Percentiles rank a stretch among this genome's conserved stretches.
These are phyloP conservation scores for Helicolenus hilgendorfi DNA, from an alignment of 2,797 vertebrate genomes.

Conservation along the genomic window DNA sequence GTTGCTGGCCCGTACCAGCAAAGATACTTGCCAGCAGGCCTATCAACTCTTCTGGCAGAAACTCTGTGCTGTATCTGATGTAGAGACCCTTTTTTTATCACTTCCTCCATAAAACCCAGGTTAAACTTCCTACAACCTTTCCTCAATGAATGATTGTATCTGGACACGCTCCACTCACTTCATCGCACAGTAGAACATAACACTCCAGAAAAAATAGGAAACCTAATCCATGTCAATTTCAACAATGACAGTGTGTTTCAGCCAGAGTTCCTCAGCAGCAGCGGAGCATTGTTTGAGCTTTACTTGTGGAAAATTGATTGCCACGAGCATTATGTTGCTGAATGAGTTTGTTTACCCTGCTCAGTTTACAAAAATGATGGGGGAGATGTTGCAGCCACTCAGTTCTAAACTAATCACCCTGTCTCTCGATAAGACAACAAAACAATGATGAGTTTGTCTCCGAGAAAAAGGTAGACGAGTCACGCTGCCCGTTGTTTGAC, in stretches of 20 bases:
- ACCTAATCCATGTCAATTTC: slow-evolving; percentile 69
- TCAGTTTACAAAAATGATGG: slow-evolving; percentile 83
- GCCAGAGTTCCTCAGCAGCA: slow-evolving; percentile 34
- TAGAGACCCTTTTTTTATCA: not conserved
- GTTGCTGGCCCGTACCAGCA: not conserved
- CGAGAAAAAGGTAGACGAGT: slow-evolving; percentile 58
- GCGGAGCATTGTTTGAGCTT: slow-evolving; percentile 78
- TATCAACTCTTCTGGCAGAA: not conserved
- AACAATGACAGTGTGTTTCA: slow-evolving; percentile 68
- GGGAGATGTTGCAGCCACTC: slow-evolving; percentile 74
- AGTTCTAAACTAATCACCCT: slow-evolving; percentile 76
- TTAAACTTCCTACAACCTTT: slow-evolving; percentile 15
- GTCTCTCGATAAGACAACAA: slow-evolving; percentile 68
- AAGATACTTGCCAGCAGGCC: not conserved
- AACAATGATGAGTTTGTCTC: slow-evolving; percentile 67
- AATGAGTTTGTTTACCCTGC: slow-evolving; percentile 87
- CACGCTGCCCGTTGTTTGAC: slow-evolving; percentile 38
- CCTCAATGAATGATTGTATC: not conserved
- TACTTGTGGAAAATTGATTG: slow-evolving; percentile 84
- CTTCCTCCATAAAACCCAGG: slow-evolving; percentile 12
- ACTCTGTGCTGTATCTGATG: not conserved
- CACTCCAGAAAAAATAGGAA: slow-evolving; percentile 33
- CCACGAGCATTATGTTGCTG: slow-evolving; percentile 82
- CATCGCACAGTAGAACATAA: slow-evolving; percentile 9
- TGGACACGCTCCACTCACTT: slow-evolving; percentile 31